Evolutionary conservation across 2,888 invertebrate species (phyloP).

Genomic region (Drosophila niveifrons): DNA sequence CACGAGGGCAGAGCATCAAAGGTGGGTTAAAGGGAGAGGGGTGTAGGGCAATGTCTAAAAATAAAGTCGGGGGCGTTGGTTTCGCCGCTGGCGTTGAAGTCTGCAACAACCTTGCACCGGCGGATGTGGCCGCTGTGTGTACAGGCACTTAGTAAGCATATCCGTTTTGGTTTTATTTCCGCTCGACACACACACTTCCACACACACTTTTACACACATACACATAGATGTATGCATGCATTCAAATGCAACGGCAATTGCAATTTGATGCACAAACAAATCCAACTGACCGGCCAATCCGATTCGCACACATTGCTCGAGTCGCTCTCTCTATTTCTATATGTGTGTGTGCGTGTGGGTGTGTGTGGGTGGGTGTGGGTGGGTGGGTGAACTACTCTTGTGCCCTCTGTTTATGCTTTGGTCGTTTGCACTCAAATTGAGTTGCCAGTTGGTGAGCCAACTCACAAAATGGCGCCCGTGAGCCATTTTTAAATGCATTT

Average conservation of each 20-base stretch:
- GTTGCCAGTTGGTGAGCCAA: constrained; percentile 39
- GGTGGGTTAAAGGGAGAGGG: background rate
- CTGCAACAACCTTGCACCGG: constrained; percentile 40
- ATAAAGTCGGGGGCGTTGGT: constrained; percentile 26
- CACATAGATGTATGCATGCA: constrained; percentile 38
- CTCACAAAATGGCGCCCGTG: constrained; percentile 50
- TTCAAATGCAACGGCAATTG: constrained; percentile 63
- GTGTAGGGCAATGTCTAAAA: constrained; percentile 23
- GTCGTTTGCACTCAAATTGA: constrained; percentile 59
- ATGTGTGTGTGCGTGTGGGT: constrained; percentile 11
- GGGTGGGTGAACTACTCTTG: constrained; percentile 25
- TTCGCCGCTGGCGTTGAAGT: constrained; percentile 49
- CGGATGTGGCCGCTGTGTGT: constrained; percentile 73
- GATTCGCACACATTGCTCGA: constrained; percentile 22
- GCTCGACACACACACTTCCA: constrained; percentile 45
- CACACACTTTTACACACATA: constrained; percentile 18
- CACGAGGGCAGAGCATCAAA: background rate
- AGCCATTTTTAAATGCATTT: constrained; percentile 51
- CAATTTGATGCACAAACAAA: constrained; percentile 78
- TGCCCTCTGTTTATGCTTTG: constrained; percentile 51
- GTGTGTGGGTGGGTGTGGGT: constrained; percentile 7
- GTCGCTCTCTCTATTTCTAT: constrained; percentile 4
- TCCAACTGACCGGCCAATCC: constrained; percentile 50
- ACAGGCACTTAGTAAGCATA: constrained; percentile 76
- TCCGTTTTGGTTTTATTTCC: constrained; percentile 80